phyloP scores from a whole-genome alignment of 2,888 invertebrate species.

The Xestoiulus laeticollis region DNA sequence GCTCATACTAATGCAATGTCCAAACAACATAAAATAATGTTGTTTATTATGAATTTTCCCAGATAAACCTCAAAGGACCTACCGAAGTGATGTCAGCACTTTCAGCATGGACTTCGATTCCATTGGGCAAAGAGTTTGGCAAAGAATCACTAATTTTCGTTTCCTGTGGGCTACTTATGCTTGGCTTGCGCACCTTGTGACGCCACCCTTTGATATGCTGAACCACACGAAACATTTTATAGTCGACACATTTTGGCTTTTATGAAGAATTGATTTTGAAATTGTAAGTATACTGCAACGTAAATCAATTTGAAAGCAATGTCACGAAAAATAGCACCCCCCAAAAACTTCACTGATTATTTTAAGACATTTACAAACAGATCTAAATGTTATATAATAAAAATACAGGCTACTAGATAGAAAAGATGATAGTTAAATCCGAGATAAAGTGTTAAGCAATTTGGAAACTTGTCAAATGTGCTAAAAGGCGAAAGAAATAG shows the following conservation, averaged over 20 bases:
- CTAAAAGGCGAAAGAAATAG: background rate
- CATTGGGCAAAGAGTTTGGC: background rate
- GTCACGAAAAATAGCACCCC: background rate
- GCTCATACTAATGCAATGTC: background rate
- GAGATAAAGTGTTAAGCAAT: background rate
- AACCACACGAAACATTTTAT: slow-evolving; percentile 45
- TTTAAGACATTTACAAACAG: no score
- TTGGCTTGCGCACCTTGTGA: slow-evolving; percentile 10
- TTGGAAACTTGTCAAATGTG: background rate
- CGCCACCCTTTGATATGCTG: slow-evolving; percentile 45
- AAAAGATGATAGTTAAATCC: background rate
- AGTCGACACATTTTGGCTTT: background rate
- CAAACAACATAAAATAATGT: background rate
- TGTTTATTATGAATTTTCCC: background rate
- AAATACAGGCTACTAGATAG: background rate
- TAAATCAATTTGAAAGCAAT: background rate
- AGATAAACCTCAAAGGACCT: background rate
- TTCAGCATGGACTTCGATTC: background rate
- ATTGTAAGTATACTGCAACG: background rate
- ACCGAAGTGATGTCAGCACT: background rate
- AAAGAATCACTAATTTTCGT: background rate
- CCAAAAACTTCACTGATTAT: no score
- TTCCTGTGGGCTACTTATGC: background rate
- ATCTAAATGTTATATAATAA: background rate
- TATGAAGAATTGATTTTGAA: background rate